Base-by-base conservation (phyloP, 2,888 invertebrate genomes). In the Oligia latruncula region DNA sequence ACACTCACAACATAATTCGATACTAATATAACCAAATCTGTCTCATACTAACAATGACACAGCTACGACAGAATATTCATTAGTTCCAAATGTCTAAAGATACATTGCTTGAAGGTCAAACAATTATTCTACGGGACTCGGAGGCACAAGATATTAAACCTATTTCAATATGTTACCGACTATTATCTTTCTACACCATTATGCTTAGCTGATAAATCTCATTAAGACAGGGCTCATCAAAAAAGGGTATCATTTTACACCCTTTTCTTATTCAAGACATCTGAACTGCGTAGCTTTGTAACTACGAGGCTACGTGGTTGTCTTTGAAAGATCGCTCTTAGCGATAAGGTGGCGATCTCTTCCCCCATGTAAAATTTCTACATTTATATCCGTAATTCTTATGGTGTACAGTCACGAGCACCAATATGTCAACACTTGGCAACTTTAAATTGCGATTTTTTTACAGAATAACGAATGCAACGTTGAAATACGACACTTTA, bases 161-260 rank as follows among this genome's bases (percentile, higher is more conserved):
- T 62, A 20, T 11, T 35, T 52, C 49, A 62, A 64, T 70, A 64
- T 52, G 23, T 55, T 20, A 55, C n/a, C 35, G n/a, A n/a, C 40
- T 23, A 43, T 64, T 71, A 71, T 78, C 46, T 65, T 79, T 79
- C 78, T 55, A 78, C 71, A 46, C 17, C 78, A 65, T 72, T 79
- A 65, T 49, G 58, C 5, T 49, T 62, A 29, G 55, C 43, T 46
- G n/a, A 40, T 71, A 55, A 55, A 40, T 55, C 55, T 55, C 71
- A 71, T 55, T 55, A 58, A 49, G 8, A 49, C 70, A 52, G 13
- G n/a, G n/a, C n/a, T n/a, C n/a, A n/a, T n/a, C n/a, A n/a, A 65
- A 13, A 55, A 71, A 79, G 35, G 15, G n/a, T 49, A 52, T 52
- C 29, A 78, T 71, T 46, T 65, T 65, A 65, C 55, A 46, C 15